Base-by-base conservation (phyloP, 2,113 vertebrate genomes). In the Oryzias javanicus region DNA sequence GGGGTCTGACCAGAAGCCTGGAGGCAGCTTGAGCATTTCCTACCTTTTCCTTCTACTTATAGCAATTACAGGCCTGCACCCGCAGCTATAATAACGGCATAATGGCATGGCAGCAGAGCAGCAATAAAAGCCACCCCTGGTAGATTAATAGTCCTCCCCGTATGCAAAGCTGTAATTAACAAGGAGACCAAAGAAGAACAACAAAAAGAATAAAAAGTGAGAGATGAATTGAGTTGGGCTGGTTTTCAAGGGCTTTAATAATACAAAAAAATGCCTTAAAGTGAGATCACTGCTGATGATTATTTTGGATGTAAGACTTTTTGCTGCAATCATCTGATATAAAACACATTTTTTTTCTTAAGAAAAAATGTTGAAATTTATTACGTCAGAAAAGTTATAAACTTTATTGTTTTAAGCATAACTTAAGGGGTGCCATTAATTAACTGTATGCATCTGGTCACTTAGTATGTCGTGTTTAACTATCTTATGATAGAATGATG, bases 41-140 rank as follows among this genome's bases (percentile, higher is more conserved):
- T 83, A 88, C 83, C 85, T 89, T 86, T 86, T 72, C 86, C 85
- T 88, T 89, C 85, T 85, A 87, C 83, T 86, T 87, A 89, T 49
- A 78, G 81, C 86, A 91, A 93, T 92, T 92, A 93, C 82, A 91
- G 90, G 82, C 76, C 69, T 90, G 48, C 70, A 69, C 74, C 84
- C 86, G 71, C 86, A 85, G 88, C 90, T 91, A 91, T 92, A 91
- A 93, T 91, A 90, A 88, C 76, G 78, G 88, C 84, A 91, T 90
- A 90, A 92, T 91, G 85, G 88, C 86, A 89, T 89, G 86, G 88
- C 88, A 84, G 84, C 85, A 89, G 71, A 89, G 82, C 81, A 72
- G 85, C 91, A 90, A 87, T 91, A 92, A 92, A 90, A 90, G 73
- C 84, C 83, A 76, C 78, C 83, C 82, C 81, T 89, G 90, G 92